These are phyloP conservation scores for Hucho hucho DNA, from an alignment of 2,113 vertebrate species.

Conservation along the genomic window DNA sequence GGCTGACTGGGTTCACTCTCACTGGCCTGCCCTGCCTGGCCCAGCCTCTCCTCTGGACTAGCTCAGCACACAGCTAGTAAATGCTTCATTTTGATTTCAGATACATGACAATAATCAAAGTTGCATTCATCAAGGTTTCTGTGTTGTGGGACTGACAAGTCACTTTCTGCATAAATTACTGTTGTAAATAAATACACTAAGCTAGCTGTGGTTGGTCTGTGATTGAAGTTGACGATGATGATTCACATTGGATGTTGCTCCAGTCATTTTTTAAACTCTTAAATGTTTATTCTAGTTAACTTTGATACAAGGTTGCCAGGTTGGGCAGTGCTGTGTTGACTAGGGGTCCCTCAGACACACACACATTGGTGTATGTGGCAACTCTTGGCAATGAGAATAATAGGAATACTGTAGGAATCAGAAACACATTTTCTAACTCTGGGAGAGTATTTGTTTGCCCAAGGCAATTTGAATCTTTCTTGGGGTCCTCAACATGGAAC, in stretches of 20 bases:
- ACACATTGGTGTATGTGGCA: not conserved
- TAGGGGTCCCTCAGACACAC: not conserved
- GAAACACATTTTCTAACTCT: not conserved
- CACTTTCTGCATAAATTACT: slow-evolving; percentile 93
- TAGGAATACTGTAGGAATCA: not conserved
- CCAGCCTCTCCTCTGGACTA: slow-evolving; percentile 78
- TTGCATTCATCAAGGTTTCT: slow-evolving; percentile 88
- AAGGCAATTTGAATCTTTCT: not conserved
- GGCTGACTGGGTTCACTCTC: slow-evolving; percentile 56
- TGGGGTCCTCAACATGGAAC: too few relatives aligned
- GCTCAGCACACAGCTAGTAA: slow-evolving; percentile 88
- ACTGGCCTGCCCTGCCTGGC: slow-evolving; percentile 32
- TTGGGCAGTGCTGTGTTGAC: not conserved
- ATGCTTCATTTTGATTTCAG: slow-evolving; percentile 93
- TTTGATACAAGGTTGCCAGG: slow-evolving; percentile 19
- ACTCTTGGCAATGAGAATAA: not conserved
- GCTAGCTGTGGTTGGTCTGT: slow-evolving; percentile 67
- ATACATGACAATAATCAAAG: slow-evolving; percentile 97
- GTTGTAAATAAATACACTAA: slow-evolving; percentile 86
- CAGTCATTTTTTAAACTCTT: slow-evolving; percentile 64
- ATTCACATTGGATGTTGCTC: slow-evolving; percentile 83
- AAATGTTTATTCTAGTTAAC: slow-evolving; percentile 27
- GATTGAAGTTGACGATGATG: slow-evolving; percentile 83
- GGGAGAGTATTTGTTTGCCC: not conserved
- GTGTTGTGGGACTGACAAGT: slow-evolving; percentile 81